Base-by-base conservation (phyloP, 2,113 vertebrate genomes). In the Spea multiplicata region DNA sequence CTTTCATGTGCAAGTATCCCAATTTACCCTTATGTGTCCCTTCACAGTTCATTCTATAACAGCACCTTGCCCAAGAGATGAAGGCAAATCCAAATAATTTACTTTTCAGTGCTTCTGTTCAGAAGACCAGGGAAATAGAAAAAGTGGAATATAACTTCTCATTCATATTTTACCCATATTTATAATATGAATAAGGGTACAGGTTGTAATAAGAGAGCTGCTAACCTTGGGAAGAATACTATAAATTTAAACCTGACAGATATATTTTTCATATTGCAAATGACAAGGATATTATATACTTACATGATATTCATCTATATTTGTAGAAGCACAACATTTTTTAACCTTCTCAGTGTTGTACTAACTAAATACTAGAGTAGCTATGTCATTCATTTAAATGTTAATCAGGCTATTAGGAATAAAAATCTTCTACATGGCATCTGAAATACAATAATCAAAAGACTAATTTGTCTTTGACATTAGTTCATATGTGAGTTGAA, bases 101-200 rank as follows among this genome's bases (percentile, higher is more conserved):
- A 71, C 45, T 44, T 83, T 73, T 79, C 16, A 7, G 62, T 66
- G 50, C 62, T 73, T 66, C 70, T 79, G 52, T 79, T 73, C 53
- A 79, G 70, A 66, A 55, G 16, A n/a, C n/a, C 44, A 72, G 14
- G 14, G 50, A 79, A 73, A 73, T 71, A 79, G 65, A 79, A 62
- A 52, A 7, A 57, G 48, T 72, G 72, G 65, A 79, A 79, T 73
- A 48, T 48, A 66, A 79, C 61, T 72, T 57, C 66, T 62, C 13
- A 10, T 17, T 68, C 49, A 30, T 71, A 17, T 71, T 71, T 13
- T 71, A 47, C 44, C 52, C 44, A 66, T 30, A 8, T 55, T 72
- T 81, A 83, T 88, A 17, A 0, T 61, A 66, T 44, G 57, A 76
- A 80, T 72, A 74, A 70, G 81, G 81, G 75, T 81, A 81, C 68